Evolutionary conservation across 2,888 invertebrate species (phyloP).

Genomic region (Charanyca ferruginea): DNA sequence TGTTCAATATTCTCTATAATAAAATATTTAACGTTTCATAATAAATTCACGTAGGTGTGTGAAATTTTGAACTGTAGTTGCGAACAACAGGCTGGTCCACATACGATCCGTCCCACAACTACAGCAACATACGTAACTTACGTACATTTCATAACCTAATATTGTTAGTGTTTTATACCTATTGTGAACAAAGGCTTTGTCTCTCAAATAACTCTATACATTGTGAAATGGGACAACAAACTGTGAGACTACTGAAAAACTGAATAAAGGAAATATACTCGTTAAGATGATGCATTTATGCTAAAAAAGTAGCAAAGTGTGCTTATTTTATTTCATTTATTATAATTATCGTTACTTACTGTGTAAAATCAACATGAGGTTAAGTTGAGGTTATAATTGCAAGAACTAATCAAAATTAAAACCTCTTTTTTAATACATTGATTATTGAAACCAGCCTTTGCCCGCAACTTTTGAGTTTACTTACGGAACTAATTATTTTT

Average conservation of each 20-base stretch:
- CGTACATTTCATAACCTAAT: constrained; percentile 12
- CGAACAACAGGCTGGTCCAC: constrained; percentile 24
- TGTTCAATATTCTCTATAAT: constrained; percentile 6
- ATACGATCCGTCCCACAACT: constrained; percentile 18
- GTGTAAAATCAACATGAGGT: too few species aligned
- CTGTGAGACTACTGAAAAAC: neutral
- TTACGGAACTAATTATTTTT: too few species aligned
- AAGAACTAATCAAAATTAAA: too few species aligned
- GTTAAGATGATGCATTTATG: neutral
- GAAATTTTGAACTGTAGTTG: constrained; percentile 36
- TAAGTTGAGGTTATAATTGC: too few species aligned
- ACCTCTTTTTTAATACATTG: too few species aligned
- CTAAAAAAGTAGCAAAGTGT: too few species aligned
- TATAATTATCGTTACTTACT: too few species aligned
- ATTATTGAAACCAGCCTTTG: too few species aligned
- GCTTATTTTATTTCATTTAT: too few species aligned
- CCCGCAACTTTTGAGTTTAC: too few species aligned
- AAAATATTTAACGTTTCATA: constrained; percentile 24
- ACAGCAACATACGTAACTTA: neutral
- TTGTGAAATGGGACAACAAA: neutral
- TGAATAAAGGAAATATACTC: neutral
- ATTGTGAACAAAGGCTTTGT: constrained; percentile 7
- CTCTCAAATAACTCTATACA: neutral
- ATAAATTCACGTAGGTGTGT: constrained; percentile 17
- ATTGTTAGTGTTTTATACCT: constrained; percentile 19